phyloP scores from a whole-genome alignment of 30 jellyfish, hydroid and myxozoan species.

The Aurelia sp. region DNA sequence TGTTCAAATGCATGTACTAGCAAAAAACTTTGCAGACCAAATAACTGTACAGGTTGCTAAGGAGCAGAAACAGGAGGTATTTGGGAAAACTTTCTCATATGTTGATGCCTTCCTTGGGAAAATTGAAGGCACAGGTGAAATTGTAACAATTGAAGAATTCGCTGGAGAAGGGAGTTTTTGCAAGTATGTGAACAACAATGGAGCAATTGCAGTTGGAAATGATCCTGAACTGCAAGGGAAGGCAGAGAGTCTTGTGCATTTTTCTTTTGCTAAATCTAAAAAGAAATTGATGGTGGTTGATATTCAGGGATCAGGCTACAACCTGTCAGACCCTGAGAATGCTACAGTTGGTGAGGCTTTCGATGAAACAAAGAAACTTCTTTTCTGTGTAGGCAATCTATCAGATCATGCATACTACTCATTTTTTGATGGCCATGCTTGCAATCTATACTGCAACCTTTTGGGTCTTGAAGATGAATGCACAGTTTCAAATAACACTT shows the following conservation, averaged over 20 bases:
- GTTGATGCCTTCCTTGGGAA: conserved; percentile 4
- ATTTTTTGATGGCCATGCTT: conserved; percentile 14
- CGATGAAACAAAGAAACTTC: conserved; percentile 13
- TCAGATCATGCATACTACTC: conserved; percentile 1
- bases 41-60: not conserved
- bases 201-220: not conserved
- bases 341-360: conserved; percentile 34
- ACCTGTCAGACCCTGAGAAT: conserved; percentile 38
- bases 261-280: conserved; percentile 11
- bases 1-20: conserved; percentile 54
- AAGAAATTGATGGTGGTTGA: conserved; percentile 25
- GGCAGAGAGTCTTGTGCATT: conserved; percentile 34
- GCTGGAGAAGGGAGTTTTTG: conserved; percentile 10
- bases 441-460: conserved; percentile 15
- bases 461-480: not conserved
- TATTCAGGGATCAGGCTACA: conserved; percentile 42
- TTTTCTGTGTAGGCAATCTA: conserved; percentile 40
- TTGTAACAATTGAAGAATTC: conserved; percentile 49
- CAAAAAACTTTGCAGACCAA: conserved; percentile 39
- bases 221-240: conserved; percentile 14
- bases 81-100: conserved; percentile 10
- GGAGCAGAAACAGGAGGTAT: not conserved
- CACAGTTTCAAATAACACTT: too few species aligned
- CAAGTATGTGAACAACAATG: conserved; percentile 36
- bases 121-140: conserved; percentile 1